These are phyloP conservation scores for Cryptotis parvus DNA, from an alignment of 2,113 vertebrate species.

Conservation along the genomic window DNA sequence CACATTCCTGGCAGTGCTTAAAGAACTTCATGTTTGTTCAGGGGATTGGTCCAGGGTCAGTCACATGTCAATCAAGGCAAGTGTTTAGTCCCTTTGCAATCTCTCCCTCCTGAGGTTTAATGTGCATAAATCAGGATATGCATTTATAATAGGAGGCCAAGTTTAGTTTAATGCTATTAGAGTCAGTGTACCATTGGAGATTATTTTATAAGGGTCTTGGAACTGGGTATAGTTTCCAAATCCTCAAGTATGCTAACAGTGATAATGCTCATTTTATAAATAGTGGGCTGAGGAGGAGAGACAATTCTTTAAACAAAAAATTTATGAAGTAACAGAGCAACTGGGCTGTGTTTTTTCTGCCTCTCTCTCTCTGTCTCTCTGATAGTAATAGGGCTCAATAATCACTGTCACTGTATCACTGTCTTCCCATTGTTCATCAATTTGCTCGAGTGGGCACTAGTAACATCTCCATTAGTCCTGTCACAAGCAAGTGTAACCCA, in stretches of 20 bases:
- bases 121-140: conserved; percentile 59
- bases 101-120: conserved; percentile 62
- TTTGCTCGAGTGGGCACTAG: too few species aligned
- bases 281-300: background rate
- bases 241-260: background rate
- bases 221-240: background rate
- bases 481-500: too few species aligned
- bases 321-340: background rate
- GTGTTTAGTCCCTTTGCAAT: too few species aligned
- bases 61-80: too few species aligned
- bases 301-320: background rate
- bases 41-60: too few species aligned
- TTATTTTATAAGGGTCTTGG: background rate
- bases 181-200: conserved; percentile 39
- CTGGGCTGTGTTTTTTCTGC: background rate
- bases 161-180: conserved; percentile 71
- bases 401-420: too few species aligned
- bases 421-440: too few species aligned
- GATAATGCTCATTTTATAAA: background rate
- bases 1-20: too few species aligned
- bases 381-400: background rate
- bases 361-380: background rate
- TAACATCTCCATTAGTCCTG: too few species aligned
- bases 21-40: too few species aligned
- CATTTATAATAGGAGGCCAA: conserved; percentile 62